A percentile compares a stretch with the other conserved stretches of the same genome.
Conservation (phyloP, 1,140 invertebrate species). For the Ceratina calcarata region DNA sequence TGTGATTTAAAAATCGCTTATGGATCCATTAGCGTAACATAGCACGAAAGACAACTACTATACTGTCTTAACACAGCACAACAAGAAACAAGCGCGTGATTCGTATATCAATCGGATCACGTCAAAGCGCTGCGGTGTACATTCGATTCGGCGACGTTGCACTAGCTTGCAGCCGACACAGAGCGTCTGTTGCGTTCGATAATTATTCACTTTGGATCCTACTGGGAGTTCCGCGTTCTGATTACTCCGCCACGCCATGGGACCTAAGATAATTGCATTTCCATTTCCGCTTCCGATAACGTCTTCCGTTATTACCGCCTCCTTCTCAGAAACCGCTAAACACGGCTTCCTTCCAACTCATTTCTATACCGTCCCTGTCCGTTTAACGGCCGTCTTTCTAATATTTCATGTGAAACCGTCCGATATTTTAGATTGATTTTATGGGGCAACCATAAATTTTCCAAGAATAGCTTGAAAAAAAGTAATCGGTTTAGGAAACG, state of each 20-base stretch:
- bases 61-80: no score
- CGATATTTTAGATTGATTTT: background rate
- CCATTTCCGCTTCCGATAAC: background rate
- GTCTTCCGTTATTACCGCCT: background rate
- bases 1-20: no score
- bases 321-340: background rate
- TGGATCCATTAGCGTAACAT: no score
- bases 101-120: conserved; percentile 1
- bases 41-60: no score
- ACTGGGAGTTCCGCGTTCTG: conserved; percentile 10
- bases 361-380: no score
- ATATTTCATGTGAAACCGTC: background rate
- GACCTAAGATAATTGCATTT: conserved; percentile 10
- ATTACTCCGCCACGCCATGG: conserved; percentile 1
- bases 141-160: conserved; percentile 13
- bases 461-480: background rate
- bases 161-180: background rate
- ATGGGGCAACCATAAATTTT: background rate
- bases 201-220: conserved; percentile 39
- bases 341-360: no score
- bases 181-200: background rate
- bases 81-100: background rate
- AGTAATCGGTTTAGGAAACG: background rate
- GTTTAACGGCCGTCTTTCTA: background rate
- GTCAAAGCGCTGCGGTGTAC: conserved; percentile 12